phyloP scores from a whole-genome alignment of 2,113 vertebrate genomes.

The Butorides virescens region DNA sequence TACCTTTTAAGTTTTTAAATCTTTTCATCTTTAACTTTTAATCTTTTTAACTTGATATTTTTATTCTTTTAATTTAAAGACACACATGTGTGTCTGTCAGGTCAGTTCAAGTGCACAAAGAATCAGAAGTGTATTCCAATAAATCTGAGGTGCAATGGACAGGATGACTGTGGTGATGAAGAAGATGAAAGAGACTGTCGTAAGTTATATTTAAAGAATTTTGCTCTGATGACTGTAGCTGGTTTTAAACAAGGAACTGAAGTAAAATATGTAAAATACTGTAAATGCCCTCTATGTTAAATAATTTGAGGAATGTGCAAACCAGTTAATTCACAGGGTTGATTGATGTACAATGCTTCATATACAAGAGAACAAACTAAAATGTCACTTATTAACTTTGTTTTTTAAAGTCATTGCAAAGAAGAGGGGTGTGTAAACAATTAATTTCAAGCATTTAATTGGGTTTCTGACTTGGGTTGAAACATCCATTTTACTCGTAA shows the following conservation, averaged over 20 bases:
- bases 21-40: background rate
- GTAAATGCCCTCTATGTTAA: background rate
- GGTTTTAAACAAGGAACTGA: background rate
- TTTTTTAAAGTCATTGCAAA: background rate
- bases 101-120: constrained; percentile 95
- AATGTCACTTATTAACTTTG: background rate
- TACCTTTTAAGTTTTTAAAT: background rate
- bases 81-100: constrained; percentile 93
- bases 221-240: background rate
- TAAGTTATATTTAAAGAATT: constrained; percentile 74
- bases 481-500: background rate
- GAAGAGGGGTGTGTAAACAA: background rate
- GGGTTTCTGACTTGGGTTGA: background rate
- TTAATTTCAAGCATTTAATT: background rate
- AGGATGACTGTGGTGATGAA: constrained; percentile 94
- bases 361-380: background rate
- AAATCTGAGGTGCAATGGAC: constrained; percentile 95
- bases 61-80: constrained; percentile 73
- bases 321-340: background rate
- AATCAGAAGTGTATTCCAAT: constrained; percentile 95
- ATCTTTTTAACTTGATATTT: background rate
- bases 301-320: background rate
- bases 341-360: background rate
- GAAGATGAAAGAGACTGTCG: constrained; percentile 97
- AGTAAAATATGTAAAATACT: background rate